These are phyloP conservation scores for Meteorus cinctellus DNA, from an alignment of 2,888 invertebrate genomes.

Conservation along the genomic window DNA sequence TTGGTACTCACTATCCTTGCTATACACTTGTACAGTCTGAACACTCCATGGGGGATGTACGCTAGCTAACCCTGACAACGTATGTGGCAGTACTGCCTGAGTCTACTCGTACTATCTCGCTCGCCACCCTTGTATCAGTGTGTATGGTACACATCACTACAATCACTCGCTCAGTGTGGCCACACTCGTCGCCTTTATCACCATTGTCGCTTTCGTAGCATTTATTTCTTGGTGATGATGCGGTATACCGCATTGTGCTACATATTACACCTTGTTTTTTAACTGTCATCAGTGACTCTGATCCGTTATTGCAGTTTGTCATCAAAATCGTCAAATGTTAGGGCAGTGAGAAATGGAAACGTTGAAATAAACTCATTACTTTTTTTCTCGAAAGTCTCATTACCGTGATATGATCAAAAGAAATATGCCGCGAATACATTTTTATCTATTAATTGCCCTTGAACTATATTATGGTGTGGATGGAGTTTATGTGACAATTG, in stretches of 20 bases:
- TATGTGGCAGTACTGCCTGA: constrained; percentile 22
- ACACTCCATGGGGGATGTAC: constrained; percentile 47
- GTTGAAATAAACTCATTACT: no score
- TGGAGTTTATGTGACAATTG: no score
- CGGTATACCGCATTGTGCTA: neutral
- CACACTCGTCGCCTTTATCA: constrained; percentile 48
- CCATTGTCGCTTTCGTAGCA: constrained; percentile 41
- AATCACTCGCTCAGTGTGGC: constrained; percentile 54
- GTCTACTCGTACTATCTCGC: constrained; percentile 33
- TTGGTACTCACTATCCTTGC: constrained; percentile 11
- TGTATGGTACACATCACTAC: constrained; percentile 1
- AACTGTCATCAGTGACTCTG: no score
- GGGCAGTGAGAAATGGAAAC: no score
- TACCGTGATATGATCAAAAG: no score
- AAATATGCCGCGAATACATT: no score
- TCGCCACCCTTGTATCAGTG: constrained; percentile 29
- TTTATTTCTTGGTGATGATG: constrained; percentile 49
- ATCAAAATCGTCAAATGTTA: no score
- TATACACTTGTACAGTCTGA: constrained; percentile 42
- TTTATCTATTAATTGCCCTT: no score
- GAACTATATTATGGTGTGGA: no score
- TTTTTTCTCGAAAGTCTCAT: no score
- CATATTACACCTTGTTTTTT: neutral
- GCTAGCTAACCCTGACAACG: constrained; percentile 41
- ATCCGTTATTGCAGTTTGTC: no score